Conservation (phyloP, 2,113 vertebrate genomes). For the Nycticryphes semicollaris region DNA sequence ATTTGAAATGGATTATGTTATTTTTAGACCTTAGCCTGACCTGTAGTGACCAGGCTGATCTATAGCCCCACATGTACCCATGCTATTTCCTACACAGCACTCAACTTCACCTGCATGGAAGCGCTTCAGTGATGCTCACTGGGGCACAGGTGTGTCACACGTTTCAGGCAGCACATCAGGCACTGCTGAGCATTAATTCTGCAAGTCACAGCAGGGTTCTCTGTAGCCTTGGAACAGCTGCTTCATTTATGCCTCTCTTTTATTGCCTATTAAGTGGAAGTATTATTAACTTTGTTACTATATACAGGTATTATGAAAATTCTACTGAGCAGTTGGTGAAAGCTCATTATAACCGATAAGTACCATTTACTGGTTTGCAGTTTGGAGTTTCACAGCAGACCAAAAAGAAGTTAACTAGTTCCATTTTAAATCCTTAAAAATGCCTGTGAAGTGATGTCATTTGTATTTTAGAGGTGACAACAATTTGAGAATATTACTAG, state of each 20-base stretch:
- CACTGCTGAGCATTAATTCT: background rate
- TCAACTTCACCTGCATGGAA: accelerated
- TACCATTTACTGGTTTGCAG: background rate
- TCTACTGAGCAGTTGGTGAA: background rate
- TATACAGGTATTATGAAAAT: background rate
- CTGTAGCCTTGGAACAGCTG: background rate
- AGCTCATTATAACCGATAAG: background rate
- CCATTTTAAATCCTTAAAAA: background rate
- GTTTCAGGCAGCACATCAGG: background rate
- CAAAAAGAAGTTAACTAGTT: background rate
- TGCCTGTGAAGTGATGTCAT: background rate
- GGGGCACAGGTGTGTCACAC: background rate
- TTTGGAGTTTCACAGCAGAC: background rate
- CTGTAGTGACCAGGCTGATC: background rate
- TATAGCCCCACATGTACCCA: background rate
- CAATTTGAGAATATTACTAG: background rate
- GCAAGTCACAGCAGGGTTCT: background rate
- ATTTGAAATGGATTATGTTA: background rate
- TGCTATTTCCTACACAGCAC: background rate
- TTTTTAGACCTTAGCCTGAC: background rate
- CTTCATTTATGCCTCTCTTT: background rate
- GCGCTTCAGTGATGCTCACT: background rate
- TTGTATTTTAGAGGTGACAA: background rate
- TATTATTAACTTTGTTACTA: background rate
- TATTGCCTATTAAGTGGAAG: background rate